Evolutionary conservation across 2,888 invertebrate genomes (phyloP).

Genomic region (Zhengitettix transpicula): DNA sequence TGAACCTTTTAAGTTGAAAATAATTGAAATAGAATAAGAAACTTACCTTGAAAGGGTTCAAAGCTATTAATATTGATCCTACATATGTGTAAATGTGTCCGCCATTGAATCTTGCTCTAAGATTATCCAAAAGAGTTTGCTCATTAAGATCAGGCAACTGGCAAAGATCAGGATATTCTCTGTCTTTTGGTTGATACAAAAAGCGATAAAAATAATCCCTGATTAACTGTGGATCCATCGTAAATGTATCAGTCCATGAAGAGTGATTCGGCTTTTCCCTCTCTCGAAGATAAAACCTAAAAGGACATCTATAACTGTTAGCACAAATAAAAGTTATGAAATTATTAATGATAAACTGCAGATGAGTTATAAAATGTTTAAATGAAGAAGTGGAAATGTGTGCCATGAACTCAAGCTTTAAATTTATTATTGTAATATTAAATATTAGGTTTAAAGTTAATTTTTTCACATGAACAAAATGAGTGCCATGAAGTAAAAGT

Average conservation of each 20-base stretch:
- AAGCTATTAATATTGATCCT: conserved; percentile 86
- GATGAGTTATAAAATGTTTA: too few species aligned
- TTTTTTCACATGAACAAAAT: too few species aligned
- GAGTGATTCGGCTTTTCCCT: conserved; percentile 54
- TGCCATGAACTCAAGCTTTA: too few species aligned
- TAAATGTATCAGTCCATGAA: conserved; percentile 74
- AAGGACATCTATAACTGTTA: conserved; percentile 27
- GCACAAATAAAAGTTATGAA: not conserved
- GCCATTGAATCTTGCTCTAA: conserved; percentile 71
- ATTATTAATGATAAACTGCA: too few species aligned
- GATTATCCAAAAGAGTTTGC: conserved; percentile 78
- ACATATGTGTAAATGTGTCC: conserved; percentile 94
- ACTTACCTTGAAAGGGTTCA: conserved; percentile 64
- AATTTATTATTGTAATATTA: too few species aligned
- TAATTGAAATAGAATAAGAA: not conserved
- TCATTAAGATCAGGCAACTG: conserved; percentile 91
- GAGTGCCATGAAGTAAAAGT: too few species aligned
- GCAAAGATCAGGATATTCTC: conserved; percentile 90
- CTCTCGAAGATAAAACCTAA: conserved; percentile 73
- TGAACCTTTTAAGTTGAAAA: not conserved
- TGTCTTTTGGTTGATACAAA: conserved; percentile 78
- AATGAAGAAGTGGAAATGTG: too few species aligned
- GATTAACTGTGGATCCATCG: conserved; percentile 80
- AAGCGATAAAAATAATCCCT: conserved; percentile 84
- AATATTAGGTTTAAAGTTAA: too few species aligned